Percentiles rank a stretch among this genome's conserved stretches.
These are phyloP conservation scores for Columba livia DNA, from an alignment of 2,113 vertebrate species.

Conservation along the genomic window DNA sequence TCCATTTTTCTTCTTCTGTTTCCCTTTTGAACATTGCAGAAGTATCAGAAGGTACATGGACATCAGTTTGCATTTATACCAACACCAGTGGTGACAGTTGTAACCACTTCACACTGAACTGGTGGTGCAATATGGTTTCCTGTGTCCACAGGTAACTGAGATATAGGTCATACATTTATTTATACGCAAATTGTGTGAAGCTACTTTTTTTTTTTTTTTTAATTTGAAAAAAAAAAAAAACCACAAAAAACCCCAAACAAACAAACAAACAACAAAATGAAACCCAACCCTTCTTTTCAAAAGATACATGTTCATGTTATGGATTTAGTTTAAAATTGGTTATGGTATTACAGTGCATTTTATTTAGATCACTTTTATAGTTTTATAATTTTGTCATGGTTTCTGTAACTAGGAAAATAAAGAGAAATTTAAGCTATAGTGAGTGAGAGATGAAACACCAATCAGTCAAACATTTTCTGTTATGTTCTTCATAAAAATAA, in stretches of 20 bases:
- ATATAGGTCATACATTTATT: neutral
- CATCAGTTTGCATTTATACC: neutral
- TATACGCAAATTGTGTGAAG: neutral
- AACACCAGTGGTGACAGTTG: neutral
- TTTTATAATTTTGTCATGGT: neutral
- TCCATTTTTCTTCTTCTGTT: neutral
- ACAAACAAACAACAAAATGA: neutral
- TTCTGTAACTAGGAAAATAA: neutral
- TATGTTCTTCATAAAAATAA: neutral
- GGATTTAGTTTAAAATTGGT: neutral
- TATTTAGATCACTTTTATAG: neutral
- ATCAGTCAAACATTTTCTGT: rapidly evolving
- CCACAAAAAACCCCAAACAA: no score
- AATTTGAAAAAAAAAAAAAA: neutral
- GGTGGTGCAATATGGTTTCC: rapidly evolving
- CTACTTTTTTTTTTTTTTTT: neutral
- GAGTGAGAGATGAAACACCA: neutral
- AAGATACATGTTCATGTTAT: neutral
- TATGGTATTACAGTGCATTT: neutral
- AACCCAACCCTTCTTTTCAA: neutral
- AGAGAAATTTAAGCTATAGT: neutral
- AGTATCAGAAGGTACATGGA: neutral
- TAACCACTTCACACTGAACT: neutral
- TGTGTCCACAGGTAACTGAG: rapidly evolving
- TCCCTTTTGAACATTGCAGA: neutral